These are phyloP conservation scores for Harpagifer antarcticus DNA, from an alignment of 2,797 vertebrate genomes.

Conservation along the genomic window DNA sequence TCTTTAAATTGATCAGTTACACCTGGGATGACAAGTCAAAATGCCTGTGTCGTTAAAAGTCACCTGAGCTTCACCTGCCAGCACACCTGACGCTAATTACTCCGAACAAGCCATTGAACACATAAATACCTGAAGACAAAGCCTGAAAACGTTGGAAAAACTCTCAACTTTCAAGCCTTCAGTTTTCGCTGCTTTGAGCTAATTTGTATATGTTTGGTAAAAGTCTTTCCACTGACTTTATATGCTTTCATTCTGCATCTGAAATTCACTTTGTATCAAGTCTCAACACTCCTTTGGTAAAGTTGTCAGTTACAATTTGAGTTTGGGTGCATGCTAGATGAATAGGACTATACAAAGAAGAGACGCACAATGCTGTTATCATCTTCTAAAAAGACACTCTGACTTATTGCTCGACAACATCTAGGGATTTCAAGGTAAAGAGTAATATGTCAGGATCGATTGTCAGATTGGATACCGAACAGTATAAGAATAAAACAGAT, in stretches of 20 bases:
- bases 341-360: neutral
- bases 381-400: no score
- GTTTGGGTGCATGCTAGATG: neutral
- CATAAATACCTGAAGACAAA: no score
- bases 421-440: neutral
- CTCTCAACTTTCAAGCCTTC: no score
- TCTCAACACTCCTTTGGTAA: neutral
- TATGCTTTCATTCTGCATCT: neutral
- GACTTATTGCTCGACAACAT: neutral
- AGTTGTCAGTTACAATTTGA: neutral
- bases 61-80: neutral
- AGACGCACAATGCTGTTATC: neutral
- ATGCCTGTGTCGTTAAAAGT: neutral
- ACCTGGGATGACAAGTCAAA: neutral
- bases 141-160: no score
- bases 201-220: no score
- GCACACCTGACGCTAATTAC: neutral
- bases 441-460: neutral
- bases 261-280: neutral
- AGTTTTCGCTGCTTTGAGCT: no score
- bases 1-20: neutral
- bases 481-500: neutral
- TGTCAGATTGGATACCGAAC: neutral
- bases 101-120: neutral
- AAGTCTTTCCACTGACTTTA: neutral